phyloP scores from a whole-genome alignment of 2,113 vertebrate species.

The Vulpes ferrilata region DNA sequence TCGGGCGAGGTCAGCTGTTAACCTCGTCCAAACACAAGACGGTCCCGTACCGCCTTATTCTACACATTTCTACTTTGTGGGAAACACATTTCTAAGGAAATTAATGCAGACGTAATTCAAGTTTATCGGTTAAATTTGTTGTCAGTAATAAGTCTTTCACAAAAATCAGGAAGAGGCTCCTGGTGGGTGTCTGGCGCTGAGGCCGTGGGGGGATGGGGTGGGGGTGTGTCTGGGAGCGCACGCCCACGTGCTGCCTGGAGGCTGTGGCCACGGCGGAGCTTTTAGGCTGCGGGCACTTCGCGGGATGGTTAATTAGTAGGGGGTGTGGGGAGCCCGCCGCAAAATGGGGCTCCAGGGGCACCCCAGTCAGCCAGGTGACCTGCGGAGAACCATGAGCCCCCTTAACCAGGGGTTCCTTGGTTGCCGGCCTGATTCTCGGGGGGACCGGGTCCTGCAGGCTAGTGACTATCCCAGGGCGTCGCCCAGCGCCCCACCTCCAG shows the following conservation, averaged over 20 bases:
- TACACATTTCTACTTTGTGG: neutral
- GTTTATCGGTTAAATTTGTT: slow-evolving; percentile 45
- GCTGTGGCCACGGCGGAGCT: neutral
- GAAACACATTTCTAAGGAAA: slow-evolving; percentile 19
- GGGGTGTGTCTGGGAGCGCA: neutral
- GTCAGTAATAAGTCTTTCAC: slow-evolving; percentile 64
- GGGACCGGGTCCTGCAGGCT: neutral
- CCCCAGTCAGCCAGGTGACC: rapidly evolving
- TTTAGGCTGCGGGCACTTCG: neutral
- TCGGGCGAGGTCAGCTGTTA: neutral
- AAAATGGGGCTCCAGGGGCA: rapidly evolving
- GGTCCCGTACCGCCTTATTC: neutral
- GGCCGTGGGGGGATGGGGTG: slow-evolving; percentile 34
- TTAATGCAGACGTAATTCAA: neutral
- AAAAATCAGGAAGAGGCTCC: slow-evolving; percentile 74
- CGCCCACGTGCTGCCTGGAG: neutral
- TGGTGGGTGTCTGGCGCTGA: slow-evolving; percentile 46
- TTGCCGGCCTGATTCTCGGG: neutral
- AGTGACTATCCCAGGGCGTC: rapidly evolving
- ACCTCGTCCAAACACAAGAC: neutral
- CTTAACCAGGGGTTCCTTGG: neutral
- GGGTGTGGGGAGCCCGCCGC: neutral
- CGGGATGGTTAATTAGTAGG: too few relatives aligned
- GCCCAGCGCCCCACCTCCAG: neutral
- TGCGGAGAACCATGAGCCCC: too few relatives aligned